Evolutionary conservation across 1,140 invertebrate genomes (phyloP).

Genomic region (Pseudoatta argentina): DNA sequence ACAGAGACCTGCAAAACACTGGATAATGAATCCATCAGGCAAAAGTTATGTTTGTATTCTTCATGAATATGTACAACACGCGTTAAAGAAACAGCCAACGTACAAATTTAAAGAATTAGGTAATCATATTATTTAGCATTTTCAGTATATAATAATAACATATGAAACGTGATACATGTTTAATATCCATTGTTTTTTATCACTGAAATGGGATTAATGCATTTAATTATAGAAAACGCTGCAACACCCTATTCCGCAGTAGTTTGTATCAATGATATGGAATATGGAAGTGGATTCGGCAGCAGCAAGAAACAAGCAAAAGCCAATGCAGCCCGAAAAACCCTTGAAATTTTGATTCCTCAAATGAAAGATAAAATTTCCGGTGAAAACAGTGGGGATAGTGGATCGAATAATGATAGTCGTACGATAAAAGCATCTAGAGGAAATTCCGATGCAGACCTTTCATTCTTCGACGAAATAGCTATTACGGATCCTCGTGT

Average conservation of each 20-base stretch:
- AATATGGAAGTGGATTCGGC: slow-evolving; percentile 96
- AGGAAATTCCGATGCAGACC: slow-evolving; percentile 83
- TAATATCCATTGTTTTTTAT: slow-evolving; percentile 35
- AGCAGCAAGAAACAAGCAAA: slow-evolving; percentile 98
- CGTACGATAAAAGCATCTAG: slow-evolving; percentile 84
- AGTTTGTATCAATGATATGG: slow-evolving; percentile 96
- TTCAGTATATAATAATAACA: neutral
- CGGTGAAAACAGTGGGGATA: slow-evolving; percentile 87
- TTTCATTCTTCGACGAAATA: slow-evolving; percentile 97
- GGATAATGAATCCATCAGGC: slow-evolving; percentile 97
- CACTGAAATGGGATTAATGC: neutral
- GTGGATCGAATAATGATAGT: slow-evolving; percentile 84
- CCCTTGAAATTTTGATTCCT: slow-evolving; percentile 97
- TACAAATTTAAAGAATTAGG: slow-evolving; percentile 97
- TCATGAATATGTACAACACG: slow-evolving; percentile 98
- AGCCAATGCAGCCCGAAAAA: slow-evolving; percentile 95
- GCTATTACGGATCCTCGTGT: slow-evolving; percentile 97
- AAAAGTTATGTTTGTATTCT: slow-evolving; percentile 98
- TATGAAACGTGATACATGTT: neutral
- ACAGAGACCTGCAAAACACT: slow-evolving; percentile 90
- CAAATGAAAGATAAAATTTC: slow-evolving; percentile 94
- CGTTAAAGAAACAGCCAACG: slow-evolving; percentile 96
- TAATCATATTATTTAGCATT: slow-evolving; percentile 80
- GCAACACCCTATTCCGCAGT: slow-evolving; percentile 97
- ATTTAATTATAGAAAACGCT: slow-evolving; percentile 92